Evolutionary conservation across 2,888 invertebrate genomes (phyloP).

Genomic region (Thymelicus lineola): DNA sequence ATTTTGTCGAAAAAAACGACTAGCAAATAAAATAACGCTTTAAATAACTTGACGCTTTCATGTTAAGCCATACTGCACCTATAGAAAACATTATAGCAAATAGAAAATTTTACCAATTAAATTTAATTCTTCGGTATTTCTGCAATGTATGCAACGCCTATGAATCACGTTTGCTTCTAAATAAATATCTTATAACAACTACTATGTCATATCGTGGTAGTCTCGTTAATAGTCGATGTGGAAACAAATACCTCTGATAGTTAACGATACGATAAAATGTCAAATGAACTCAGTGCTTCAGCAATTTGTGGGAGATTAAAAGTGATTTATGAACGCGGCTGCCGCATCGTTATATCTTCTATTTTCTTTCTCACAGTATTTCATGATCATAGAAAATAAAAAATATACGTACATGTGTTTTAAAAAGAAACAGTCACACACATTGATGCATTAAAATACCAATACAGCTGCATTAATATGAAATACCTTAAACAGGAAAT

Average conservation of each 20-base stretch:
- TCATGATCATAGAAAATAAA: background rate
- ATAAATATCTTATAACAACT: too few species aligned
- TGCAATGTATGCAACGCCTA: too few species aligned
- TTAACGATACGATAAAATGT: conserved; percentile 34
- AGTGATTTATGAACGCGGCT: conserved; percentile 27
- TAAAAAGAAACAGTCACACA: background rate
- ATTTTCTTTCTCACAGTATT: conserved; percentile 31
- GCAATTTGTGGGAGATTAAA: conserved; percentile 36
- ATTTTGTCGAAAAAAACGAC: too few species aligned
- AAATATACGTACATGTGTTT: background rate
- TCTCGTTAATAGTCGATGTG: background rate
- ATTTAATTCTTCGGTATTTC: too few species aligned
- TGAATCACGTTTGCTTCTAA: too few species aligned
- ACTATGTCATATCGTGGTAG: too few species aligned
- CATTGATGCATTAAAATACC: background rate
- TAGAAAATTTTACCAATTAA: too few species aligned
- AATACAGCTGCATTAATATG: background rate
- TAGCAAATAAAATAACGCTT: too few species aligned
- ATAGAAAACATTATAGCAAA: too few species aligned
- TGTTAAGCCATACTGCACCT: too few species aligned
- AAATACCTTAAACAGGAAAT: too few species aligned
- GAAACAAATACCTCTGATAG: conserved; percentile 8
- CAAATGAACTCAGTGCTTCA: conserved; percentile 28
- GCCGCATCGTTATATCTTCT: conserved; percentile 22
- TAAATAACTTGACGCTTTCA: too few species aligned